Evolutionary conservation across 2,113 vertebrate genomes (phyloP).

Genomic region (Panurus biarmicus): DNA sequence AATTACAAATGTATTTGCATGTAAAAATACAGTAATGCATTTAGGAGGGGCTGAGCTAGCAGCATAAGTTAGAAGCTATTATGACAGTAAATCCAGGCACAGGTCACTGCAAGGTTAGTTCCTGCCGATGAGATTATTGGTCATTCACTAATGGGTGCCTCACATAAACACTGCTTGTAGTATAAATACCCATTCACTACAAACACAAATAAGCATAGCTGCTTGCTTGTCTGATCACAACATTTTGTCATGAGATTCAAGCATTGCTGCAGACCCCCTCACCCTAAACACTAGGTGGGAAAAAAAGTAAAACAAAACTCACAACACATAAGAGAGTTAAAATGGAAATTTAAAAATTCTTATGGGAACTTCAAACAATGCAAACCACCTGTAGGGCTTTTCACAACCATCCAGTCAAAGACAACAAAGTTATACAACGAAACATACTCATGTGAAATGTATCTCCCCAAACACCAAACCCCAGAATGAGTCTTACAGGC

Average conservation of each 20-base stretch:
- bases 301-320: neutral
- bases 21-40: neutral
- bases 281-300: neutral
- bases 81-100: neutral
- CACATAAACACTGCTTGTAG: neutral
- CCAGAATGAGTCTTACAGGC: neutral
- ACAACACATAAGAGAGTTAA: neutral
- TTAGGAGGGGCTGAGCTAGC: neutral
- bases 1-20: neutral
- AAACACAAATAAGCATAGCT: neutral
- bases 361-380: neutral
- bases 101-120: neutral
- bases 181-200: neutral
- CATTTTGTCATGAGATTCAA: neutral
- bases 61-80: neutral
- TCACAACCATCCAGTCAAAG: neutral
- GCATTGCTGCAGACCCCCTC: neutral
- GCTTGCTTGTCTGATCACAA: neutral
- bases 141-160: neutral
- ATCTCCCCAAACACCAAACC: neutral
- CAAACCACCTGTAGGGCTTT: neutral
- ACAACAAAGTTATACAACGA: neutral
- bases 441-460: neutral
- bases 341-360: neutral
- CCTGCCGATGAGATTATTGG: neutral